phyloP scores from a whole-genome alignment of 2,113 vertebrate species.

The Apus apus region DNA sequence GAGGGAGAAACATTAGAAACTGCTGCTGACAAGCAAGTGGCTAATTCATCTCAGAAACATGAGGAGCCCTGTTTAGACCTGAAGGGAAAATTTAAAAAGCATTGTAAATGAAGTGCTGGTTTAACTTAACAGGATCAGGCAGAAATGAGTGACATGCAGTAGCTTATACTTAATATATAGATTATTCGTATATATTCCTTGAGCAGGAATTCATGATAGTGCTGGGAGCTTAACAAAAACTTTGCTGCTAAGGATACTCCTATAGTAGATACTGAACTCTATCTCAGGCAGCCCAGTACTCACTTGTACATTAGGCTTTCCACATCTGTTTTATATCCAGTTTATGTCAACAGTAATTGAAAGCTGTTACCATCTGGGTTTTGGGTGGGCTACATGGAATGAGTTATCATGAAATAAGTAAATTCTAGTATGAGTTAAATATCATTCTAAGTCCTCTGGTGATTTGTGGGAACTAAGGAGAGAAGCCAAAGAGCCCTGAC shows the following conservation, averaged over 20 bases:
- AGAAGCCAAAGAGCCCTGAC: neutral
- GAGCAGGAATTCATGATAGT: neutral
- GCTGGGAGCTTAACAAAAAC: neutral
- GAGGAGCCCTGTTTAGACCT: neutral
- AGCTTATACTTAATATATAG: neutral
- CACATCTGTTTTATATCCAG: constrained; percentile 22
- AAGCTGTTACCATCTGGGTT: neutral
- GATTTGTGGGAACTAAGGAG: neutral
- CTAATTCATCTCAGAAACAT: neutral
- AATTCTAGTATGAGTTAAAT: neutral
- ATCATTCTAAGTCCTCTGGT: neutral
- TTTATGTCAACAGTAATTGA: constrained; percentile 11
- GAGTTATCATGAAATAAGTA: neutral
- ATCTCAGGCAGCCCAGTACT: neutral
- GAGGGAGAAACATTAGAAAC: neutral
- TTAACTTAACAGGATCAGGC: neutral
- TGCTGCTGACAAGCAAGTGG: neutral
- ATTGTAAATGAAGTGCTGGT: neutral
- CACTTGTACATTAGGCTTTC: neutral
- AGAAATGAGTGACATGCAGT: neutral
- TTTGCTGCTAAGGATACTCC: neutral
- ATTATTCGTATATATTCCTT: neutral
- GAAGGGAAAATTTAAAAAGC: neutral
- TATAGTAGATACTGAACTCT: neutral
- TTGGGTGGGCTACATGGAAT: constrained; percentile 5